phyloP scores from a whole-genome alignment of 2,888 invertebrate genomes.

The Cartodere bifasciata region DNA sequence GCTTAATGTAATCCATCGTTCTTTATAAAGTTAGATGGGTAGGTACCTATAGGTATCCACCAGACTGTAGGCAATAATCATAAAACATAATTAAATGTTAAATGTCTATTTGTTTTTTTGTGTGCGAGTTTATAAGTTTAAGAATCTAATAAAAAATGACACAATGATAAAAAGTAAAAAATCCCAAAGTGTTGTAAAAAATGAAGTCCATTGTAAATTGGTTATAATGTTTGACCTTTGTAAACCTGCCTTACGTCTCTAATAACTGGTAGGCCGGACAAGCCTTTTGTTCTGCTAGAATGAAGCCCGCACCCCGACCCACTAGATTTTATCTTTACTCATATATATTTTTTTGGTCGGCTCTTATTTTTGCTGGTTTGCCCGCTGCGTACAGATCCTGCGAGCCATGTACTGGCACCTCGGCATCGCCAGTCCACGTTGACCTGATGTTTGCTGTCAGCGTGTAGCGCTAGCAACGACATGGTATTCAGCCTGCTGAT shows the following conservation, averaged over 20 bases:
- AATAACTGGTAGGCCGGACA: conserved; percentile 34
- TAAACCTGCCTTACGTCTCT: conserved; percentile 29
- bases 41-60: too few relatives aligned
- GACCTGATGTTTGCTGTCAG: conserved; percentile 28
- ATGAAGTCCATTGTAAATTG: conserved; percentile 32
- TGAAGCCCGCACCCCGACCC: conserved; percentile 33
- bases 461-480: conserved; percentile 26
- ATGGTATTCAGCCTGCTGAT: conserved; percentile 21
- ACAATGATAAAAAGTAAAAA: too few relatives aligned
- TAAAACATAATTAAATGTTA: too few relatives aligned
- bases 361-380: conserved; percentile 38
- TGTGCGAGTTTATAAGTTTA: too few relatives aligned
- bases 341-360: conserved; percentile 35
- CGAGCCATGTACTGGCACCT: conserved; percentile 37
- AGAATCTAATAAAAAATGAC: conserved; percentile 31
- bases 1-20: too few relatives aligned
- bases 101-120: too few relatives aligned
- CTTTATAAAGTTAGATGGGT: too few relatives aligned
- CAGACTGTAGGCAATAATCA: too few relatives aligned
- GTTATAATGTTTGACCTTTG: conserved; percentile 33
- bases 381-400: conserved; percentile 35
- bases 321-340: conserved; percentile 36
- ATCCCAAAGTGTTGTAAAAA: too few relatives aligned
- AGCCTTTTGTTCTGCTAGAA: conserved; percentile 33
- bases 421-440: conserved; percentile 31